phyloP scores from a whole-genome alignment of 2,113 vertebrate species.

The Tychaedon coryphoeus region DNA sequence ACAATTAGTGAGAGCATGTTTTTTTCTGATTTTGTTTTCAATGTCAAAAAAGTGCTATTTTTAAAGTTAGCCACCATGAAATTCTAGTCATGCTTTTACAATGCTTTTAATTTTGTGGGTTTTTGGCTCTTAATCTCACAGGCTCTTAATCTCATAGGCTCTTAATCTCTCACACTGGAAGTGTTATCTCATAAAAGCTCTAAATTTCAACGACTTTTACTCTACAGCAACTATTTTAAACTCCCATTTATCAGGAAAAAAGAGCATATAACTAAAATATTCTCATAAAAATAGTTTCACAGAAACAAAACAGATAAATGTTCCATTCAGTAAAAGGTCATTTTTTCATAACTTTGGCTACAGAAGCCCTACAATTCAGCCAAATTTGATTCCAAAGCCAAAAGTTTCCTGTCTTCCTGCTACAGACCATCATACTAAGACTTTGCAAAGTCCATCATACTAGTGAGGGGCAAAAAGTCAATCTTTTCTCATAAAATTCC shows the following conservation, averaged over 20 bases:
- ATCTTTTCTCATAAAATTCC: constrained; percentile 36
- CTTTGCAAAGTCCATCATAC: constrained; percentile 1
- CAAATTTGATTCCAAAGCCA: constrained; percentile 48
- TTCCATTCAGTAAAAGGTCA: constrained; percentile 57
- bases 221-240: constrained; percentile 39
- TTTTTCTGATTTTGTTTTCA: constrained; percentile 65
- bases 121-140: constrained; percentile 25
- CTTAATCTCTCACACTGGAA: neutral
- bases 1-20: constrained; percentile 51
- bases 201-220: neutral
- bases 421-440: neutral
- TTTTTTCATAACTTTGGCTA: constrained; percentile 64
- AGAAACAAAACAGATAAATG: constrained; percentile 50
- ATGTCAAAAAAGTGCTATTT: constrained; percentile 53
- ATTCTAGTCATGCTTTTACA: constrained; percentile 49
- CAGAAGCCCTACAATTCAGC: constrained; percentile 23
- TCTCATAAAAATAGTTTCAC: constrained; percentile 61
- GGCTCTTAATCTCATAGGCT: constrained; percentile 1
- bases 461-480: constrained; percentile 40
- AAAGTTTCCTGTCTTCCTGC: constrained; percentile 17
- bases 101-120: neutral
- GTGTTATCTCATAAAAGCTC: constrained; percentile 40
- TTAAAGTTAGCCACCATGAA: constrained; percentile 58
- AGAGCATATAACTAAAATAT: constrained; percentile 20
- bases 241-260: constrained; percentile 17